These are phyloP conservation scores for Maylandia zebra DNA, from an alignment of 2,113 vertebrate genomes.

Conservation along the genomic window DNA sequence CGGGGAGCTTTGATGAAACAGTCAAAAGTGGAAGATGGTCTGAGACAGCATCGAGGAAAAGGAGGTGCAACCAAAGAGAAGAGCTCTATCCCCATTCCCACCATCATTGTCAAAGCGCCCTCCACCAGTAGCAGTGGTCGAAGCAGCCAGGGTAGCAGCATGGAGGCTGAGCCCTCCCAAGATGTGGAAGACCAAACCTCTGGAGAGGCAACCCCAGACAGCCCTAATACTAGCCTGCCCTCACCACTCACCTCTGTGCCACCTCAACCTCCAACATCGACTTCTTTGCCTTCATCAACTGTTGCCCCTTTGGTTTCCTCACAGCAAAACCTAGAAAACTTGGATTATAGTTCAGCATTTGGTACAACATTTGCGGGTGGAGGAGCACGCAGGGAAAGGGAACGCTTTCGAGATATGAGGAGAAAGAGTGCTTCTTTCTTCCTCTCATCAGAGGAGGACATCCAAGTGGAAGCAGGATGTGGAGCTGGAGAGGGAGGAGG, in stretches of 20 bases:
- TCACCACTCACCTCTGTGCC: slow-evolving; percentile 68
- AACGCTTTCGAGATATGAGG: slow-evolving; percentile 83
- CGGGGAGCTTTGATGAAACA: slow-evolving; percentile 87
- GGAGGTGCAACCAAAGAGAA: slow-evolving; percentile 70
- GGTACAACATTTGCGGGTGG: slow-evolving; percentile 71
- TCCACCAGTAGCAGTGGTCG: slow-evolving; percentile 91
- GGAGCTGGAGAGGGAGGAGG: slow-evolving; percentile 29
- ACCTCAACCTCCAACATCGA: slow-evolving; percentile 61
- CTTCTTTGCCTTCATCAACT: slow-evolving; percentile 65
- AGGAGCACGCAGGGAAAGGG: slow-evolving; percentile 77
- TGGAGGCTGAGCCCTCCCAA: slow-evolving; percentile 72
- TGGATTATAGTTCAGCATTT: slow-evolving; percentile 79
- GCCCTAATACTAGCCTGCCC: slow-evolving; percentile 59
- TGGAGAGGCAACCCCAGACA: slow-evolving; percentile 23
- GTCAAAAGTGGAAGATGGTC: slow-evolving; percentile 80
- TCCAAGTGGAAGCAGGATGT: slow-evolving; percentile 60
- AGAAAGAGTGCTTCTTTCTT: slow-evolving; percentile 85
- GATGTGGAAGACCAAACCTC: slow-evolving; percentile 52
- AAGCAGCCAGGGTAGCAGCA: slow-evolving; percentile 89
- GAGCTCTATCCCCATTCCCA: slow-evolving; percentile 89
- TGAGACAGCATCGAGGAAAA: slow-evolving; percentile 52
- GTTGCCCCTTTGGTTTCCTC: slow-evolving; percentile 22
- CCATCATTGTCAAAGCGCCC: slow-evolving; percentile 89
- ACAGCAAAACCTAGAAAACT: slow-evolving; percentile 58
- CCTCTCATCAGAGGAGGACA: slow-evolving; percentile 82